Evolutionary conservation across 2,888 invertebrate species (phyloP), one percentile per base, ranked within the genome.

Genomic region (Caprella mutica): DNA sequence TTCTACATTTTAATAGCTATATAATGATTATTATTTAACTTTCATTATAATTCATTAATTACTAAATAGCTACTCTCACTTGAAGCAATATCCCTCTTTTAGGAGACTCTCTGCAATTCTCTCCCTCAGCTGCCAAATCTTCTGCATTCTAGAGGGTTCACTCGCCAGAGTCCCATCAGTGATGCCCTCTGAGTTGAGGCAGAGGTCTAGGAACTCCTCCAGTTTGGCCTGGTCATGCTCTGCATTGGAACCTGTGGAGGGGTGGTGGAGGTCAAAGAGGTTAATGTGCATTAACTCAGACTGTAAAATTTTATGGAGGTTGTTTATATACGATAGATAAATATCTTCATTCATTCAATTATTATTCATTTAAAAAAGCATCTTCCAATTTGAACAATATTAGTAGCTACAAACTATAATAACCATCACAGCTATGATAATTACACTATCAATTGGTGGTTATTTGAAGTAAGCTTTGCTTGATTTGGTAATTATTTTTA

Each of bases 171-270:
- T 89, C 0, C 94, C 94, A 74, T 96, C 87, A 9, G 77, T 66
- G 8, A 92, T 84, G 21, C 83, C 74, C 5, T 83, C 83, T 6
- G 78, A 76, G 1, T 78, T 77, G 80, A 92, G 82, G 52, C 84
- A 80, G 46, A 77, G 76, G 59, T 85, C 81, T 1, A 97, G 75
- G 70, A 96, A 93, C 2, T 73, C 71, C 56, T 79, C 80, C 56
- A 98, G 73, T 72, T 96, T 96, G 70, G 89, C 91, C 68, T 82
- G 82, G 71, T 97, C 94, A 70, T 97, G 96, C 0, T 70, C 71
- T 43, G 78, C 78, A 68, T 87, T 81, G 68, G 92, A 92, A 2
- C 96, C 64, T 64, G 50, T 21, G 26, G 24, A 29, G 19, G 42
- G 27, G 9, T 8, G 3, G 17, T 35, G 14, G 35, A 35, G 35